Evolutionary conservation across 2,113 vertebrate species (phyloP).

Genomic region (Micronycteris hirsuta): DNA sequence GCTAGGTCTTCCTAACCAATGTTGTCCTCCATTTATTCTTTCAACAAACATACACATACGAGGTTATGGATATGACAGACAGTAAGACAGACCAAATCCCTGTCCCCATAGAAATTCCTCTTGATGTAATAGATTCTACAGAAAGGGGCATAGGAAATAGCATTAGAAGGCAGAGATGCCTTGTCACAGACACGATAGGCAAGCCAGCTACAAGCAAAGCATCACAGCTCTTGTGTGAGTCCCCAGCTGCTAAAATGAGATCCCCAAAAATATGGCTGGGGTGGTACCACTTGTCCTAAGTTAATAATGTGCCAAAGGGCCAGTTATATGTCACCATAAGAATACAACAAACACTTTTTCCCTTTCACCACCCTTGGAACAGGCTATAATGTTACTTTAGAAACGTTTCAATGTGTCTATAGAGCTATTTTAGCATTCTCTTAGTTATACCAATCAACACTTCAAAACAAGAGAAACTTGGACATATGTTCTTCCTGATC

Average conservation of each 20-base stretch:
- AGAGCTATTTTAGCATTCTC: slow-evolving; percentile 79
- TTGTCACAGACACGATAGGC: not conserved
- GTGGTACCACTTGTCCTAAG: slow-evolving; percentile 24
- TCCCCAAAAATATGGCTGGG: not conserved
- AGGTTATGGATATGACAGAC: not conserved
- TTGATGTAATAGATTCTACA: not conserved
- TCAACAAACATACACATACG: not conserved
- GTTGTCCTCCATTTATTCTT: not conserved
- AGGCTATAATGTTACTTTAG: slow-evolving; percentile 74
- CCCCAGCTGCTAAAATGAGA: not conserved
- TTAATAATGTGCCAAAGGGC: slow-evolving; percentile 14
- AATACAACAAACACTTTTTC: slow-evolving; percentile 29
- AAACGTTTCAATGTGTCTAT: slow-evolving; percentile 73
- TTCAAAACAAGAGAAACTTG: slow-evolving; percentile 81
- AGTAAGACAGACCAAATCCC: not conserved
- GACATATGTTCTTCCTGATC: slow-evolving; percentile 82
- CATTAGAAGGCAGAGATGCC: not conserved
- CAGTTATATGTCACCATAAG: slow-evolving; percentile 3
- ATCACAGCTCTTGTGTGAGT: not conserved
- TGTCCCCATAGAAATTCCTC: not conserved
- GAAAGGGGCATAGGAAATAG: not conserved
- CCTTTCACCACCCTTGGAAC: slow-evolving; percentile 35
- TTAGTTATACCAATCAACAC: slow-evolving; percentile 78
- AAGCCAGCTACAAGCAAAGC: not conserved
- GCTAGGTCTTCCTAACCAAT: not conserved